Base-by-base conservation (phyloP, 2,888 invertebrate genomes). In the Dryomyza anilis region DNA sequence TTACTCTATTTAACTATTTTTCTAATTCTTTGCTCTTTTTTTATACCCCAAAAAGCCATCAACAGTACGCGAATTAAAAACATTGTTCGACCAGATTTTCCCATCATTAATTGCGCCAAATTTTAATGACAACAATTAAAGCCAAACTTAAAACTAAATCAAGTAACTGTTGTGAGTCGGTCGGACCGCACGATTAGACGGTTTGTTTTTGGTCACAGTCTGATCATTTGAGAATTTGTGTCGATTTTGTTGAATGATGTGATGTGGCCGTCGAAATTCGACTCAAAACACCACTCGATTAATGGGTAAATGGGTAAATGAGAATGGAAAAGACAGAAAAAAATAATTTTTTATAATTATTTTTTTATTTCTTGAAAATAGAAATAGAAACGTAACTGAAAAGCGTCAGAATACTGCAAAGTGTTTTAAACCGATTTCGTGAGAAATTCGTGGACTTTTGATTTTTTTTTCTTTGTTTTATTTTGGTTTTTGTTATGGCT, bases 1-100 rank as follows among this genome's bases (percentile, higher is more conserved):
- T n/a, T 64, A 58, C 59, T 64, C 58, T 27, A 64, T 30, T 59
- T 53, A 29, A 52, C 59, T 43, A 57, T 50, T 58, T 64, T 56
- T 30, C n/a, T n/a, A n/a, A 43, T 45, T 58, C 36, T 25, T 25
- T 10, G 19, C 39, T 50, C 19, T 16, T 19, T 19, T 25, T 36
- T 36, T 36, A 27, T 23, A 30, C 19, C 39, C 39, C 29, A 8
- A 25, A 43, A 57, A 21, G 12, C 23, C 2, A n/a, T 21, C 12
- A 12, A 46, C 21, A n/a, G 5, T 46, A n/a, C 21, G n/a, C 16
- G 7, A 25, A n/a, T n/a, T 21, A 3, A 27, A 48, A 21, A 16
- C 29, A 52, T 48, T 64, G 64, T 58, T 43, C 4, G 16, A n/a
- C n/a, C n/a, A 12, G 12, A 14, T 64, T 59, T 65, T 61, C 65